phyloP scores from a whole-genome alignment of 2,797 vertebrate species.

The Xiphophorus birchmanni region DNA sequence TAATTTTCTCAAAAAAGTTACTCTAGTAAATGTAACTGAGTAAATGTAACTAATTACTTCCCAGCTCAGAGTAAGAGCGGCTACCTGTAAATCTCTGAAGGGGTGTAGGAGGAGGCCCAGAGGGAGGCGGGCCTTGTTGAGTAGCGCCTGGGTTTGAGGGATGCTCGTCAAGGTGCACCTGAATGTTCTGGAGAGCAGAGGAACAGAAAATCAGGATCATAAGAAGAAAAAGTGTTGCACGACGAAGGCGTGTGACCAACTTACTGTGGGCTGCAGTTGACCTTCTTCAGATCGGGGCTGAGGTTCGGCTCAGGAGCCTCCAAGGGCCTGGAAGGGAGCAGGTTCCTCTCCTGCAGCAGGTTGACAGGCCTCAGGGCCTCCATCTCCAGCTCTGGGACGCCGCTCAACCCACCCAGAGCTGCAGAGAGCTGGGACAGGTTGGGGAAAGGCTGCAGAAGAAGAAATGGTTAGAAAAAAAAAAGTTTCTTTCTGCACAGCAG shows the following conservation, averaged over 20 bases:
- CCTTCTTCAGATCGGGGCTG: constrained; percentile 89
- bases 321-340: constrained; percentile 85
- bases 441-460: constrained; percentile 84
- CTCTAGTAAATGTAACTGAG: too few relatives aligned
- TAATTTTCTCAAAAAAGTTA: too few relatives aligned
- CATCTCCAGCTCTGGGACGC: constrained; percentile 89
- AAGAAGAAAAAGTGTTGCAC: background rate
- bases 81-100: constrained; percentile 94
- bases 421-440: constrained; percentile 89
- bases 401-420: constrained; percentile 89
- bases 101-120: constrained; percentile 95
- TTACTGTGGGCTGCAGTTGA: constrained; percentile 97
- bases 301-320: constrained; percentile 92
- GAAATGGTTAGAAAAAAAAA: background rate
- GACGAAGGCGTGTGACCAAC: constrained; percentile 51
- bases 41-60: too few relatives aligned
- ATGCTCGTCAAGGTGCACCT: constrained; percentile 93
- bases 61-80: background rate
- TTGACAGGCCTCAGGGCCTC: constrained; percentile 91
- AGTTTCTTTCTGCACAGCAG: background rate
- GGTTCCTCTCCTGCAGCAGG: constrained; percentile 91
- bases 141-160: constrained; percentile 93
- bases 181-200: constrained; percentile 86
- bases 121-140: constrained; percentile 96
- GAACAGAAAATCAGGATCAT: background rate